Conservation (phyloP, 2,113 vertebrate species). For the Mobula birostris region DNA sequence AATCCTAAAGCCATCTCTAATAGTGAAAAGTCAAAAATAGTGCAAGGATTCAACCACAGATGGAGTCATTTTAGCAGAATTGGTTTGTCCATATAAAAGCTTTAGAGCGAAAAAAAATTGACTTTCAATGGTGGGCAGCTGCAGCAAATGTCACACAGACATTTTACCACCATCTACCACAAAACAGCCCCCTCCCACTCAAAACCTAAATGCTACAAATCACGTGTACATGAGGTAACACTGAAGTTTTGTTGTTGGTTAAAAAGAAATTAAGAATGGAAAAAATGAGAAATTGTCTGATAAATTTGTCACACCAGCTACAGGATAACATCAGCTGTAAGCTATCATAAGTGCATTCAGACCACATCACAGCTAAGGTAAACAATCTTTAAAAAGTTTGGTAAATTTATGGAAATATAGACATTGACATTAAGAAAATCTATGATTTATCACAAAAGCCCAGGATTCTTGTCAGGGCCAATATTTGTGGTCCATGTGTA, state of each 20-base stretch:
- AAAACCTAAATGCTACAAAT: conserved; percentile 48
- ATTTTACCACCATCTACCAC: conserved; percentile 45
- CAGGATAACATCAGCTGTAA: neutral
- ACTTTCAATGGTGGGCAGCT: conserved; percentile 52
- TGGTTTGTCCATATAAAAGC: conserved; percentile 16
- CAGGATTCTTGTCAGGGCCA: neutral
- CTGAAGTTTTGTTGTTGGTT: neutral
- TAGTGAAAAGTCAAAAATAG: conserved; percentile 67
- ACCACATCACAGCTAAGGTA: neutral
- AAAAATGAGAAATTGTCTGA: conserved; percentile 30
- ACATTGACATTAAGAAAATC: neutral
- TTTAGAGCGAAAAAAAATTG: conserved; percentile 6
- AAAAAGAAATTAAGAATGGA: conserved; percentile 30
- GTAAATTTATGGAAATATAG: neutral
- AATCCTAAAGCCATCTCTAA: conserved; percentile 81
- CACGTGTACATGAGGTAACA: conserved; percentile 41
- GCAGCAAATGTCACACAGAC: conserved; percentile 51
- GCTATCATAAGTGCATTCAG: neutral
- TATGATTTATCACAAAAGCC: neutral
- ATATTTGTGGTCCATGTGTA: no score
- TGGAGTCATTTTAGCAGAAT: conserved; percentile 82
- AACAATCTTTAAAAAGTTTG: neutral
- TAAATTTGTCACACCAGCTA: neutral
- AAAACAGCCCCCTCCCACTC: conserved; percentile 46
- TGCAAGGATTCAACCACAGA: conserved; percentile 78